phyloP scores from a whole-genome alignment of 1,140 invertebrate genomes.

The Solenopsis invicta region DNA sequence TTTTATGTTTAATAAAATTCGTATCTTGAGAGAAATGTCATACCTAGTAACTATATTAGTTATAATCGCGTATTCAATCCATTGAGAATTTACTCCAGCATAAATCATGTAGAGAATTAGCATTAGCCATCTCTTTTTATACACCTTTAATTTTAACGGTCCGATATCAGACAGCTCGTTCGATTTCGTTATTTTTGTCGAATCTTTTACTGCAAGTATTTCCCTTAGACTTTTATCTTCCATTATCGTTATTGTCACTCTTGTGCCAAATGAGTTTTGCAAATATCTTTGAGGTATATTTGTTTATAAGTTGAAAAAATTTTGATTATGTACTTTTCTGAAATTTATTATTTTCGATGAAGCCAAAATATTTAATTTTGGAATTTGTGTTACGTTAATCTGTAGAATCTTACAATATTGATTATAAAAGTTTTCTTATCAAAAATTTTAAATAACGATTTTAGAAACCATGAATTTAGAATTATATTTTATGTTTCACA shows the following conservation, averaged over 20 bases:
- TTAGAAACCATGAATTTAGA: background rate
- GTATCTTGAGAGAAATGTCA: background rate
- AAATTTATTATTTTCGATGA: background rate
- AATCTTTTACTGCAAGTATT: slow-evolving; percentile 35
- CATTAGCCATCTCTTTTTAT: slow-evolving; percentile 88
- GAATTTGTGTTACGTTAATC: background rate
- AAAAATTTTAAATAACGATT: background rate
- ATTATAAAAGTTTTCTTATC: background rate
- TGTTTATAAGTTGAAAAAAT: background rate
- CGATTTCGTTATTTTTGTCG: background rate
- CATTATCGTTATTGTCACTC: slow-evolving; percentile 30
- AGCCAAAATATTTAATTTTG: background rate
- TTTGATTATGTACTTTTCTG: background rate
- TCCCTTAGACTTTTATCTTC: slow-evolving; percentile 56
- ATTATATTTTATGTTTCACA: background rate
- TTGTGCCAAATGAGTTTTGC: too few species aligned
- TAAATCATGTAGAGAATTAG: slow-evolving; percentile 88
- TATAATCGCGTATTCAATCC: slow-evolving; percentile 88
- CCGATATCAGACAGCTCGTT: background rate
- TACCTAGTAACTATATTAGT: slow-evolving; percentile 86
- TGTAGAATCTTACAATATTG: background rate
- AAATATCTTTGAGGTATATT: background rate
- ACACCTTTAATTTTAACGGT: slow-evolving; percentile 76
- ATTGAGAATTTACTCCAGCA: slow-evolving; percentile 87
- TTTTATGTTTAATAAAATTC: background rate